Percentiles rank a stretch among this genome's conserved stretches.
phyloP scores from a whole-genome alignment of 2,888 invertebrate species.

The Erynnis tages region DNA sequence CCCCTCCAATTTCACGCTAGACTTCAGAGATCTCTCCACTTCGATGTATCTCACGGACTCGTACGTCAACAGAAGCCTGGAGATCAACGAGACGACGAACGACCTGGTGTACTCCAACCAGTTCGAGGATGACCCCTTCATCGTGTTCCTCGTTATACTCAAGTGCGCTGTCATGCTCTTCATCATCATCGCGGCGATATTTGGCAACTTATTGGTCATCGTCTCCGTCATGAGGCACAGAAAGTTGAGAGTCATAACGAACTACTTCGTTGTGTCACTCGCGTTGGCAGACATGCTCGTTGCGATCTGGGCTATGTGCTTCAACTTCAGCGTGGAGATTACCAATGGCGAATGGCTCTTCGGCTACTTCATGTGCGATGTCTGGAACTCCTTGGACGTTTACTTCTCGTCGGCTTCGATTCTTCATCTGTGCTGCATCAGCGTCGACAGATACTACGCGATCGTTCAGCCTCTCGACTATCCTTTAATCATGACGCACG shows the following conservation, averaged over 20 bases:
- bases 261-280: slow-evolving; percentile 97
- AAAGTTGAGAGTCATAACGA: slow-evolving; percentile 90
- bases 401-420: slow-evolving; percentile 97
- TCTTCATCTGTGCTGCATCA: slow-evolving; percentile 95
- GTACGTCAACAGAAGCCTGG: slow-evolving; percentile 58
- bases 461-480: slow-evolving; percentile 97
- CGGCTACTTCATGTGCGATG: slow-evolving; percentile 95
- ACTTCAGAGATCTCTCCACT: slow-evolving; percentile 62
- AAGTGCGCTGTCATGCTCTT: slow-evolving; percentile 92
- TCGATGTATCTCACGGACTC: slow-evolving; percentile 74
- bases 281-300: slow-evolving; percentile 97
- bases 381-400: slow-evolving; percentile 97
- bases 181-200: slow-evolving; percentile 93
- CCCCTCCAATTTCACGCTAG: slow-evolving; percentile 57
- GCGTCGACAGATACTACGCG: slow-evolving; percentile 93
- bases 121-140: slow-evolving; percentile 71
- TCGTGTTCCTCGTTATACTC: slow-evolving; percentile 82
- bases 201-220: slow-evolving; percentile 95
- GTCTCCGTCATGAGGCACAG: slow-evolving; percentile 88
- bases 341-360: slow-evolving; percentile 93
- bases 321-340: slow-evolving; percentile 94
- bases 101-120: slow-evolving; percentile 64
- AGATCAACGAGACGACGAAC: slow-evolving; percentile 58
- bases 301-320: slow-evolving; percentile 96
- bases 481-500: slow-evolving; percentile 94